These are phyloP conservation scores for Priocnemis perturbator DNA, from an alignment of 2,888 invertebrate genomes.

Conservation along the genomic window DNA sequence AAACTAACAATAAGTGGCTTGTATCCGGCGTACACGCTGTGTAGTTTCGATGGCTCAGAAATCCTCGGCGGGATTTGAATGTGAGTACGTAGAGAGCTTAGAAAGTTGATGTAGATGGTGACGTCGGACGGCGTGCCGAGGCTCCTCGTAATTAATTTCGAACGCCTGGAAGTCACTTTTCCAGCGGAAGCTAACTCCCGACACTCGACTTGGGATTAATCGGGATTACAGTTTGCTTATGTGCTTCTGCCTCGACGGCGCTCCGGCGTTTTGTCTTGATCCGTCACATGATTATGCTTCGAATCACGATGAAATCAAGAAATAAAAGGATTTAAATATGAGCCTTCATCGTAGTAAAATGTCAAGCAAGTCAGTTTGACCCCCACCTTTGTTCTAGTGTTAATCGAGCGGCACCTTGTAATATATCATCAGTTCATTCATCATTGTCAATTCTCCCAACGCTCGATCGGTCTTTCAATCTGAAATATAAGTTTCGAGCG, in stretches of 20 bases:
- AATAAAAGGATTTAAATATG: no score
- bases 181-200: conserved; percentile 19
- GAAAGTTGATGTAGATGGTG: conserved; percentile 22
- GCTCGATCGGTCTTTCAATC: no score
- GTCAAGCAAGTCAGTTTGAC: no score
- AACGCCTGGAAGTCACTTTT: conserved; percentile 23
- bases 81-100: conserved; percentile 17
- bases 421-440: not conserved
- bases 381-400: no score
- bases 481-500: no score
- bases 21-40: not conserved
- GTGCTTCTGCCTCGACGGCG: not conserved
- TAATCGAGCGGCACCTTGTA: no score
- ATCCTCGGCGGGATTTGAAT: conserved; percentile 39
- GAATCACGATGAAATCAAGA: no score
- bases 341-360: no score
- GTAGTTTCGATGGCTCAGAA: conserved; percentile 49
- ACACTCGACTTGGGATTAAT: conserved; percentile 6
- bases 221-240: not conserved
- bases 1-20: not conserved
- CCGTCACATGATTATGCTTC: no score
- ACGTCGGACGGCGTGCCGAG: not conserved
- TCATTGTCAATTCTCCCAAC: no score
- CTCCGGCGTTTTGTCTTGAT: not conserved
- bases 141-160: conserved; percentile 47